Conservation (phyloP, 2,113 vertebrate genomes). For the Cacatua alba region DNA sequence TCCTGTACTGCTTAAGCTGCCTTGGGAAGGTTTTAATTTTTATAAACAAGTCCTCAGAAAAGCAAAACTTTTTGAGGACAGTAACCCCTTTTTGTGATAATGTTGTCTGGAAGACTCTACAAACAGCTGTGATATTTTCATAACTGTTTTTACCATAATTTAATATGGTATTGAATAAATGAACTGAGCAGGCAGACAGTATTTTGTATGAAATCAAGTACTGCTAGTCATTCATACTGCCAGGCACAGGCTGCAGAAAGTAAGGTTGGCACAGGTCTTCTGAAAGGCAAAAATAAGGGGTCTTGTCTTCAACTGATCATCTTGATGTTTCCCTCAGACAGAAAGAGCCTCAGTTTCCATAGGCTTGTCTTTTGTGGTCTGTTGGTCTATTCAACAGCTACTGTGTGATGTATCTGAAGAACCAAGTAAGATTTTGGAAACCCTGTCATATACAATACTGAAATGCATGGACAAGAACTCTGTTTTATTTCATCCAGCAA, state of each 20-base stretch:
- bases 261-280: neutral
- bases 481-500: neutral
- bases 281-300: neutral
- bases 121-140: neutral
- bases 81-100: neutral
- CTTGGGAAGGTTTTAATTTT: neutral
- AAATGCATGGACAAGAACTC: neutral
- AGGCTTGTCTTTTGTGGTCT: neutral
- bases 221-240: neutral
- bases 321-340: neutral
- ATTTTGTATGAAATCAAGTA: neutral
- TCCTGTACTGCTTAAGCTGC: neutral
- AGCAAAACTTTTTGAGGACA: neutral
- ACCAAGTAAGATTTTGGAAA: neutral
- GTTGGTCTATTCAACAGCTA: neutral
- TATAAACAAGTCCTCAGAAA: neutral
- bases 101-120: neutral
- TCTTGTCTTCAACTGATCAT: neutral
- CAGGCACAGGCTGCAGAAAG: neutral
- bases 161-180: neutral
- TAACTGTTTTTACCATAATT: neutral
- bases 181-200: neutral
- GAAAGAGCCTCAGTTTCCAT: neutral
- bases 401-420: fast-evolving
- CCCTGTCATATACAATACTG: neutral